phyloP scores from a whole-genome alignment of 2,113 vertebrate genomes.

The Notarius lentiginosus region DNA sequence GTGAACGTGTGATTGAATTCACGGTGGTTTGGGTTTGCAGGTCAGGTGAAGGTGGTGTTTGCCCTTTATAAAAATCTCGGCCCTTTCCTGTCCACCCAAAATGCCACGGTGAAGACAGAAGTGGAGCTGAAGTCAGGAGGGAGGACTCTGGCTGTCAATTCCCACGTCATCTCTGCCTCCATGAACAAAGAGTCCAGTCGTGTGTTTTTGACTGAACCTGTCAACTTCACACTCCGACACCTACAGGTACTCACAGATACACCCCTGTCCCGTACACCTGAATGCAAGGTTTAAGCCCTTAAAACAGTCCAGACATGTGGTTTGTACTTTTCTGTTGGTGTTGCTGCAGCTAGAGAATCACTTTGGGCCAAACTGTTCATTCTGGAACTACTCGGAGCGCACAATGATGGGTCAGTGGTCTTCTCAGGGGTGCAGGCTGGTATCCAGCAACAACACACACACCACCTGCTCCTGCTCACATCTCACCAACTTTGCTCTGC shows the following conservation, averaged over 20 bases:
- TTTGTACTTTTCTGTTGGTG: conserved; percentile 10
- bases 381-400: conserved; percentile 90
- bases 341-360: conserved; percentile 83
- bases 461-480: conserved; percentile 93
- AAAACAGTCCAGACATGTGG: not conserved
- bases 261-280: no score
- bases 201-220: conserved; percentile 87
- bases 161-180: conserved; percentile 90
- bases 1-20: not conserved
- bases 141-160: conserved; percentile 84
- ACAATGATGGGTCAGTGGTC: conserved; percentile 90
- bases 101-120: conserved; percentile 81
- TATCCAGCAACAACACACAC: conserved; percentile 90
- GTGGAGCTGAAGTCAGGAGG: conserved; percentile 66
- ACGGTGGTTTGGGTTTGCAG: conserved; percentile 50
- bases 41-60: conserved; percentile 87
- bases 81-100: conserved; percentile 86
- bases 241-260: conserved; percentile 74
- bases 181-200: conserved; percentile 90
- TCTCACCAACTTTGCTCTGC: conserved; percentile 90
- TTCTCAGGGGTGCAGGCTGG: conserved; percentile 85
- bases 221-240: conserved; percentile 88
- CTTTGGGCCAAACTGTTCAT: conserved; percentile 92
- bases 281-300: not conserved
- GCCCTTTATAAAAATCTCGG: conserved; percentile 89